A percentile compares a stretch with the other conserved stretches of the same genome.
phyloP scores from a whole-genome alignment of 2,888 invertebrate genomes.

The Drymonia ruficornis region DNA sequence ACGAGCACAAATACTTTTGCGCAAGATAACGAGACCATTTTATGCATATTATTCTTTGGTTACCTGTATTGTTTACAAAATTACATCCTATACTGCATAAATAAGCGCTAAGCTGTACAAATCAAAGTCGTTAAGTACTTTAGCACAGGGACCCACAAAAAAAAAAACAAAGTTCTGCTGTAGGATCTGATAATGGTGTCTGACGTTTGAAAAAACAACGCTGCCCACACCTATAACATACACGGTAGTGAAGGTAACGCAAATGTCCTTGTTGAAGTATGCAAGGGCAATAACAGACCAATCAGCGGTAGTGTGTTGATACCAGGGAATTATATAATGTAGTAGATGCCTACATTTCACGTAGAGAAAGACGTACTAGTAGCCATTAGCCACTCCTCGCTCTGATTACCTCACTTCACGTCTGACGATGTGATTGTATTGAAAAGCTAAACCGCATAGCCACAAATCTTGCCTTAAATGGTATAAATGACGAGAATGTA shows the following conservation, averaged over 20 bases:
- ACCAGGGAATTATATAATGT: not conserved
- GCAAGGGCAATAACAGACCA: not conserved
- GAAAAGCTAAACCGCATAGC: no score
- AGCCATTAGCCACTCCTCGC: not conserved
- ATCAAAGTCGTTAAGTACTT: not conserved
- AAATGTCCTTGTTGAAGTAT: slow-evolving; percentile 3
- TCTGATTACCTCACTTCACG: not conserved
- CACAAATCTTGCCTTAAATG: no score
- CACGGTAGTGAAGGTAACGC: slow-evolving; percentile 1
- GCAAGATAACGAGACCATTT: no score
- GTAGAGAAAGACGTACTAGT: not conserved
- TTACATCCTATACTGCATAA: no score
- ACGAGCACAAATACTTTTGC: no score
- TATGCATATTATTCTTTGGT: no score
- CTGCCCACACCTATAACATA: not conserved
- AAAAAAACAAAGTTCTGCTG: not conserved
- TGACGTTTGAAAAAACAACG: not conserved
- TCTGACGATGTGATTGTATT: not conserved
- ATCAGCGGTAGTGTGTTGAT: not conserved
- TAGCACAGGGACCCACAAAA: not conserved
- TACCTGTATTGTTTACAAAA: no score
- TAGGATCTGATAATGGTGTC: not conserved
- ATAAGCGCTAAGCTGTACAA: not conserved
- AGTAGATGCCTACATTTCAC: not conserved
- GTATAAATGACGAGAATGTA: no score